Percentiles rank a stretch among this genome's conserved stretches.
These are phyloP conservation scores for Carassius carassius DNA, from an alignment of 2,113 vertebrate species.

Conservation along the genomic window DNA sequence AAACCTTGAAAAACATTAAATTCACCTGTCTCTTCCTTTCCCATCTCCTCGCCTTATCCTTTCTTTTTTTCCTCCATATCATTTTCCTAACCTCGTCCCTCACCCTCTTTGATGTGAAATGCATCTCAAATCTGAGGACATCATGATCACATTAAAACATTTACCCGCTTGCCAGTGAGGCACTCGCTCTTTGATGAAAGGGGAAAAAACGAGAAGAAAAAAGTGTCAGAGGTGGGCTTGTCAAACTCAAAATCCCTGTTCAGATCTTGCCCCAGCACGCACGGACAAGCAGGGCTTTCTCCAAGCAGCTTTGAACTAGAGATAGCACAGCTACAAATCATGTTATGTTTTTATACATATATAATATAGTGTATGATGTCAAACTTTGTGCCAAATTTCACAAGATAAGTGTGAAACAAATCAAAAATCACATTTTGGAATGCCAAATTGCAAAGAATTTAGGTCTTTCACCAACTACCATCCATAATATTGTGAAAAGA, in stretches of 20 bases:
- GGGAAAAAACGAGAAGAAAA: conserved; percentile 16
- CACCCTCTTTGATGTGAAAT: conserved; percentile 48
- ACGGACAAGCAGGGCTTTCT: conserved; percentile 31
- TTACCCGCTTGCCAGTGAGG: conserved; percentile 32
- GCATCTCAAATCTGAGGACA: conserved; percentile 36
- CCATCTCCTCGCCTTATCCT: neutral
- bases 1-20: conserved; percentile 14
- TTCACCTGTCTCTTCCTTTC: neutral
- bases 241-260: conserved; percentile 37
- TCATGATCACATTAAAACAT: conserved; percentile 29
- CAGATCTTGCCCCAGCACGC: conserved; percentile 27
- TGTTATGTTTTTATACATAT: neutral
- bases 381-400: too few species aligned
- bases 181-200: conserved; percentile 28
- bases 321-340: neutral
- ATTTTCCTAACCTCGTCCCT: conserved; percentile 10
- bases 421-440: too few species aligned
- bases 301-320: neutral
- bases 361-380: conserved; percentile 17
- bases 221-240: conserved; percentile 35
- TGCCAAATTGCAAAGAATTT: too few species aligned
- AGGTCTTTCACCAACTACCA: too few species aligned
- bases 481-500: too few species aligned
- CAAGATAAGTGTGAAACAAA: too few species aligned
- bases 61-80: neutral